Base-by-base conservation (phyloP, 2,888 invertebrate species). In the Melieria omissa region DNA sequence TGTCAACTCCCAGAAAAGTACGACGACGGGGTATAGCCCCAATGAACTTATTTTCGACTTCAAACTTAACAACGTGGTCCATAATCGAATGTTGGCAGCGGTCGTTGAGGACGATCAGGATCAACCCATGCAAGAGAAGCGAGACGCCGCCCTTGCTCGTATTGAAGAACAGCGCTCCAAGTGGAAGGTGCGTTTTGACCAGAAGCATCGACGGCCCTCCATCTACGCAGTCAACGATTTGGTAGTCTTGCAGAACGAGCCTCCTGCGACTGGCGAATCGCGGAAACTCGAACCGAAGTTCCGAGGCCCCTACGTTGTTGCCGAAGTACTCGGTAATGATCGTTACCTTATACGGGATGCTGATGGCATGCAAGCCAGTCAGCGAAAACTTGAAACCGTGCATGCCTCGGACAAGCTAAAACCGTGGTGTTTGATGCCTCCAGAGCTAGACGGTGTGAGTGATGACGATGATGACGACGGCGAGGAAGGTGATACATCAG, bases 211-310 rank as follows among this genome's bases (percentile, higher is more conserved):
- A n/a, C n/a, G n/a, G n/a, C n/a, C n/a, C n/a, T n/a, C n/a, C n/a
- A n/a, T 41, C 9, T 73, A 66, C 9, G n/a, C 12, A 3, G 60
- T 52, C 45, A 55, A 55, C 10, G 70, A 70, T 41, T 29, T 73
- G 7, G 66, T 73, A 0, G 58, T 70, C 1, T 45, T 73, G n/a
- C 29, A 70, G 10, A 58, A 62, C 47, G 73, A 70, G 47, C 57
- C 60, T 2, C 58, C 14, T 12, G 47, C 72, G 1, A 72, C 67
- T 3, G 72, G 67, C 10, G 58, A 67, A 12, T 72, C 72, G 10
- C 67, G 67, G 4, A 72, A 72, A 45, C 64, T 72, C 6, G 65
- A 68, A 6, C 61, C 68, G 9, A 12, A 46, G 6, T 72, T 54
- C 46, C 58, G 60, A 41, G 60, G 70, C 3, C 70, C 73, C 4